Percentiles rank a stretch among this genome's conserved stretches.
These are phyloP conservation scores for Callochromis pleurospilus DNA, from an alignment of 2,113 vertebrate genomes.

Conservation along the genomic window DNA sequence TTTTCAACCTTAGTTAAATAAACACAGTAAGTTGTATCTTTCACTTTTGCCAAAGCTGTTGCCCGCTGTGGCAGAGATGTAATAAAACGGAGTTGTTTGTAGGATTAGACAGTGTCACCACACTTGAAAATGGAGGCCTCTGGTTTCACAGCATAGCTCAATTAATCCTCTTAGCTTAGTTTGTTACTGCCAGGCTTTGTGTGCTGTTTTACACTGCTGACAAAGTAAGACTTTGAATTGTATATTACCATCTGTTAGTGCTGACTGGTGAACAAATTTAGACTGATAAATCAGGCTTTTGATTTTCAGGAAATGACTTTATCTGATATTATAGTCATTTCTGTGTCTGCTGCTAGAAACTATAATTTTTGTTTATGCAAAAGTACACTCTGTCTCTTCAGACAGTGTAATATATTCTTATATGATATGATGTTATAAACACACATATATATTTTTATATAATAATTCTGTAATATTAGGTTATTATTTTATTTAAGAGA, in stretches of 20 bases:
- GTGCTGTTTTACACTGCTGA: background rate
- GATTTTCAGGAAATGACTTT: background rate
- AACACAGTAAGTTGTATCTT: background rate
- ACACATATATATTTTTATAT: background rate
- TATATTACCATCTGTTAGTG: background rate
- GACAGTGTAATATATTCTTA: background rate
- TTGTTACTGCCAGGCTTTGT: background rate
- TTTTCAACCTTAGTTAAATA: background rate
- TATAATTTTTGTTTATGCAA: background rate
- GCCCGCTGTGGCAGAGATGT: background rate
- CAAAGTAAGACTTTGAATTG: background rate
- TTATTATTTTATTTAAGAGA: background rate
- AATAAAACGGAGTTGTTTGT: background rate
- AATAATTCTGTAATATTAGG: background rate
- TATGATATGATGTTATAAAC: background rate
- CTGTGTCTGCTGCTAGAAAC: background rate
- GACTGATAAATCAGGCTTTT: background rate
- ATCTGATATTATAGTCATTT: background rate
- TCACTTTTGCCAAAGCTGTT: background rate
- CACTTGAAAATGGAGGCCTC: background rate
- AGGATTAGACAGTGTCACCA: slow-evolving; percentile 1
- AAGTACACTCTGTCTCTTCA: background rate
- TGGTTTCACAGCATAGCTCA: slow-evolving; percentile 6
- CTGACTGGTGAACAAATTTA: background rate
- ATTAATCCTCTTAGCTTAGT: slow-evolving; percentile 20